Conservation (phyloP, 2,797 vertebrate genomes). For the Hydrolagus colliei region DNA sequence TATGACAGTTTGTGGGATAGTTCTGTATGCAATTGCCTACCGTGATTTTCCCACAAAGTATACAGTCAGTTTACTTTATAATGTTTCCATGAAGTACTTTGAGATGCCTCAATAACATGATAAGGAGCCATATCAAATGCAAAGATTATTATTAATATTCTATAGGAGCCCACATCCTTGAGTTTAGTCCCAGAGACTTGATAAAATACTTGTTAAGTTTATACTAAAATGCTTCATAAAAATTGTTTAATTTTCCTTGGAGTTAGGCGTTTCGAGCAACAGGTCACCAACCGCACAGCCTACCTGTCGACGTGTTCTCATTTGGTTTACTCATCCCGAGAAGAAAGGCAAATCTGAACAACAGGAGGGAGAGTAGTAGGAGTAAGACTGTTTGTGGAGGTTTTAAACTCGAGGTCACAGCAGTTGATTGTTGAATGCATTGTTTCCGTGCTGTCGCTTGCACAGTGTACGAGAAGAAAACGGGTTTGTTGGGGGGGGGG, state of each 20-base stretch:
- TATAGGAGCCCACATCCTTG: no score
- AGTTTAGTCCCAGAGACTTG: no score
- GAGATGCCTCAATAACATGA: no score
- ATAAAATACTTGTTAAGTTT: no score
- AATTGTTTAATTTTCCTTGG: conserved; percentile 3
- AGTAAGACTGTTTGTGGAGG: not conserved
- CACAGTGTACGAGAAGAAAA: not conserved
- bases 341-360: not conserved
- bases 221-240: not conserved
- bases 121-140: no score
- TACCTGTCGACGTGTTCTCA: not conserved
- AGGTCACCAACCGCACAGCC: not conserved
- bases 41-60: no score
- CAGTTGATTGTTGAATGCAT: not conserved
- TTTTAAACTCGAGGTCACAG: conserved; percentile 5
- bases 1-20: no score
- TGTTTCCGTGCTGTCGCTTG: not conserved
- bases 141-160: no score
- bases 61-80: no score
- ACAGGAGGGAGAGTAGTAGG: not conserved
- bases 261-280: not conserved
- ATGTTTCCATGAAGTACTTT: no score
- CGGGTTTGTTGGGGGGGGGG: no score
- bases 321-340: not conserved
- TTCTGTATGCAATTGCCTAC: no score